phyloP scores from a whole-genome alignment of 1,140 invertebrate genomes.

The Drosophila novamexicana region DNA sequence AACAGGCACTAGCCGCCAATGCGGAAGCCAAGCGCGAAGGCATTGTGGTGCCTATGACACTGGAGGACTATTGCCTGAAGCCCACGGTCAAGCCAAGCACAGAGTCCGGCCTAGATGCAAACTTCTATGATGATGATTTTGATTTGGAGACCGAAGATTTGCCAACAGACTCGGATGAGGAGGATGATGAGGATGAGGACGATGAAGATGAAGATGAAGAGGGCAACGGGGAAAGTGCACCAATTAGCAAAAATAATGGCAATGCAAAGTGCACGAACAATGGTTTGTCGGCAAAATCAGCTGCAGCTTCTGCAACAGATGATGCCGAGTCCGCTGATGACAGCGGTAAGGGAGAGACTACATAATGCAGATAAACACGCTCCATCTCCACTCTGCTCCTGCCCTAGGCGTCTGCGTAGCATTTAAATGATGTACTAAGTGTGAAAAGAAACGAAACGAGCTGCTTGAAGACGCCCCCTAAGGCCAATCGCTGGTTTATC shows the following conservation, averaged over 20 bases:
- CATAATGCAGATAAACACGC: conserved; percentile 64
- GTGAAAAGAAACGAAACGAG: conserved; percentile 13
- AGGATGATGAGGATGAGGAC: conserved; percentile 85
- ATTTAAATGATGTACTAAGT: conserved; percentile 35
- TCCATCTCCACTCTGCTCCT: conserved; percentile 16
- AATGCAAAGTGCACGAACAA: conserved; percentile 68
- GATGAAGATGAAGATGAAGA: conserved; percentile 84
- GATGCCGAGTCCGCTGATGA: conserved; percentile 78
- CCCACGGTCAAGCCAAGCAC: conserved; percentile 92
- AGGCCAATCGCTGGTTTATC: conserved; percentile 17
- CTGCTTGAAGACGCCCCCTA: conserved; percentile 21
- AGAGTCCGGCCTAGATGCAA: conserved; percentile 91
- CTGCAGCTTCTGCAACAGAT: conserved; percentile 30
- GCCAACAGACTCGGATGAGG: conserved; percentile 91
- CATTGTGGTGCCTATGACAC: conserved; percentile 97
- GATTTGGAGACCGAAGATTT: conserved; percentile 91
- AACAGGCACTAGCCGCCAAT: conserved; percentile 97
- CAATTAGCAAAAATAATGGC: conserved; percentile 40
- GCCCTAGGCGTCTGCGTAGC: conserved; percentile 46
- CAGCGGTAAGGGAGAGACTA: conserved; percentile 83
- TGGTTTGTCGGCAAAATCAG: conserved; percentile 42
- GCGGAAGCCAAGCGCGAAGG: conserved; percentile 98
- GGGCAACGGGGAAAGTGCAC: conserved; percentile 41
- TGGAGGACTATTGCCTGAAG: conserved; percentile 99
- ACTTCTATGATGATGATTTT: conserved; percentile 97